Conservation (phyloP, 1,140 invertebrate genomes). For the Drosophila micromelanica region DNA sequence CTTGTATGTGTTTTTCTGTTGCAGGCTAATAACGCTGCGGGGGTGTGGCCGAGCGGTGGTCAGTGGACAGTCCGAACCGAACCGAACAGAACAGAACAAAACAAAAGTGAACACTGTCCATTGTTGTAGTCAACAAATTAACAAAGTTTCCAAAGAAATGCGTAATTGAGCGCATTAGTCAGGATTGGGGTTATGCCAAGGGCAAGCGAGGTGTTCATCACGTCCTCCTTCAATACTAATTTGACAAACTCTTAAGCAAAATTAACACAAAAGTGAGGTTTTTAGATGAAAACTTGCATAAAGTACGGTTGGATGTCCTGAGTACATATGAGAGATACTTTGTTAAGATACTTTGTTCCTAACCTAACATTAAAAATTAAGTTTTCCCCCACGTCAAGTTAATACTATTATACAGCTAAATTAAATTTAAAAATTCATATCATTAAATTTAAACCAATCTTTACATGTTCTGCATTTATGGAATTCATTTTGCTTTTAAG, state of each 20-base stretch:
- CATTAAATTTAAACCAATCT: too few relatives aligned
- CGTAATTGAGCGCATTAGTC: slow-evolving; percentile 65
- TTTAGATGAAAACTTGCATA: background rate
- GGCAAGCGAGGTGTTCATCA: slow-evolving; percentile 28
- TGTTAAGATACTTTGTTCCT: too few relatives aligned
- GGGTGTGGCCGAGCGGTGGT: slow-evolving; percentile 33
- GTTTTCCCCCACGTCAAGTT: too few relatives aligned
- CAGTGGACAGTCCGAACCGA: slow-evolving; percentile 7
- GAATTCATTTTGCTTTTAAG: too few relatives aligned
- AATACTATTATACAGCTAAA: too few relatives aligned
- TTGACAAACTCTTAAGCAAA: slow-evolving; percentile 37
- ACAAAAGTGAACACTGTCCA: slow-evolving; percentile 23
- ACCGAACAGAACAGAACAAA: background rate
- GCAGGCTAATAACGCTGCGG: slow-evolving; percentile 57
- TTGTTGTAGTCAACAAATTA: slow-evolving; percentile 77
- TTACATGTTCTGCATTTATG: too few relatives aligned
- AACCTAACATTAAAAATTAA: too few relatives aligned
- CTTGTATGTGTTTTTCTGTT: slow-evolving; percentile 24
- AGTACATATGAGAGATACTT: background rate
- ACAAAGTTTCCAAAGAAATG: slow-evolving; percentile 75
- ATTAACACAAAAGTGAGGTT: slow-evolving; percentile 29
- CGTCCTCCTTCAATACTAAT: slow-evolving; percentile 44
- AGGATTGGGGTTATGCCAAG: slow-evolving; percentile 27
- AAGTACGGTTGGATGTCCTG: background rate
- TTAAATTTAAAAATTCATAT: too few relatives aligned